phyloP scores from a whole-genome alignment of 2,113 vertebrate species.

The Gymnocephalus cernua region DNA sequence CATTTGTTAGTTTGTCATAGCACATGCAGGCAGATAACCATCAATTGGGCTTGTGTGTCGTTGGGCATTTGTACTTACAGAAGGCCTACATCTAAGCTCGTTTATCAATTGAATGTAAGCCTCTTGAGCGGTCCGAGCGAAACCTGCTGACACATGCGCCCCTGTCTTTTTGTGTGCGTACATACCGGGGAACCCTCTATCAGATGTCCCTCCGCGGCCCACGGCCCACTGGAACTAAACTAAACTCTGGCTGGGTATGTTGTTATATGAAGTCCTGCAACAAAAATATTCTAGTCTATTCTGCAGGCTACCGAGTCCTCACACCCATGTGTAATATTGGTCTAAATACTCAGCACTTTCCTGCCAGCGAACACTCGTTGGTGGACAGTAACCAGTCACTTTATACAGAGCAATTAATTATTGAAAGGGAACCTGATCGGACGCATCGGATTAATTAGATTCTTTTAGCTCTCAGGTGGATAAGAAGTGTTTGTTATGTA shows the following conservation, averaged over 20 bases:
- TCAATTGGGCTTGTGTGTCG: slow-evolving; percentile 65
- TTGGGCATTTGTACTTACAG: slow-evolving; percentile 71
- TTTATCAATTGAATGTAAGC: slow-evolving; percentile 87
- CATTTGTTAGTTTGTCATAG: not conserved
- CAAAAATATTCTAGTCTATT: not conserved
- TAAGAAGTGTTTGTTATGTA: slow-evolving; percentile 45
- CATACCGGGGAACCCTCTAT: slow-evolving; percentile 61
- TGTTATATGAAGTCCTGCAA: slow-evolving; percentile 5
- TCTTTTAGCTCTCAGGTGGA: slow-evolving; percentile 42
- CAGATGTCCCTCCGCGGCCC: slow-evolving; percentile 19
- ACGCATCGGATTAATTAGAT: slow-evolving; percentile 75
- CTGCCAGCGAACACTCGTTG: not conserved
- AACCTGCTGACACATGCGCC: slow-evolving; percentile 86
- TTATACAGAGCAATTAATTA: slow-evolving; percentile 51
- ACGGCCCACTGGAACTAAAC: slow-evolving; percentile 32
- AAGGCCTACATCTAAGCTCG: slow-evolving; percentile 81
- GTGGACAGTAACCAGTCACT: slow-evolving; percentile 29
- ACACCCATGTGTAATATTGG: slow-evolving; percentile 16
- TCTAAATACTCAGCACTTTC: not conserved
- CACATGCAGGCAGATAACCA: slow-evolving; percentile 52
- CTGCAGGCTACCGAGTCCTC: slow-evolving; percentile 13
- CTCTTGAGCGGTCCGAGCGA: slow-evolving; percentile 78
- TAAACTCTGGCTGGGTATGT: not conserved
- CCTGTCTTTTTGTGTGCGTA: slow-evolving; percentile 77
- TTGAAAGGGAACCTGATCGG: slow-evolving; percentile 68